A percentile compares a stretch with the other conserved stretches of the same genome.
Evolutionary conservation across 64 coral and sea anemone genomes (phyloP).

Genomic region (Exaiptasia diaphana): DNA sequence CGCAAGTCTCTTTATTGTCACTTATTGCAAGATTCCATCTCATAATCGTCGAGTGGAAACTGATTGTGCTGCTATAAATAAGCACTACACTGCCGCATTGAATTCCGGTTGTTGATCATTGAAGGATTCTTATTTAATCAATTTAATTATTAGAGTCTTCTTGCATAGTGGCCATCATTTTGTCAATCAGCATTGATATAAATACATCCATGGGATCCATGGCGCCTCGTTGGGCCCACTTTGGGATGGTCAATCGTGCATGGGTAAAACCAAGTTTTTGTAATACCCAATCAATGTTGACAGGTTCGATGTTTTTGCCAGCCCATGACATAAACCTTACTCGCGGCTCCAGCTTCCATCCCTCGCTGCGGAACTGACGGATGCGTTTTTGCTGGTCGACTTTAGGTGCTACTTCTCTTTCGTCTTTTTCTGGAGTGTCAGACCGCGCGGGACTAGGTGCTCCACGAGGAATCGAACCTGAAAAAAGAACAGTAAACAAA

Average conservation of each 20-base stretch:
- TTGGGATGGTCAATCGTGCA: conserved; percentile 90
- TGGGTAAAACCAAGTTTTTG: conserved; percentile 92
- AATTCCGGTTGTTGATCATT: too few relatives aligned
- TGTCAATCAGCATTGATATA: conserved; percentile 80
- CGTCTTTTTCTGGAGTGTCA: conserved; percentile 45
- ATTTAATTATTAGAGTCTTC: conserved; percentile 13
- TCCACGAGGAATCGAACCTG: conserved; percentile 75
- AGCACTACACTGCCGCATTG: too few relatives aligned
- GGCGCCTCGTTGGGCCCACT: conserved; percentile 94
- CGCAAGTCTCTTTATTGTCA: too few relatives aligned
- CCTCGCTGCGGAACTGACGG: conserved; percentile 94
- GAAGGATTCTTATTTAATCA: too few relatives aligned
- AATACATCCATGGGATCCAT: conserved; percentile 98
- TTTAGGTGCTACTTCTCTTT: conserved; percentile 70
- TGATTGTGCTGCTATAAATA: too few relatives aligned
- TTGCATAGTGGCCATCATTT: conserved; percentile 82
- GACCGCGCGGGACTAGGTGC: conserved; percentile 29
- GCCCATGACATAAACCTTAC: conserved; percentile 97
- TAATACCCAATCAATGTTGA: conserved; percentile 97
- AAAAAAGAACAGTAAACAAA: neutral
- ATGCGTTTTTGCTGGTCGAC: conserved; percentile 66
- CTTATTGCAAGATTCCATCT: too few relatives aligned
- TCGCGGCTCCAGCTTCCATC: conserved; percentile 91
- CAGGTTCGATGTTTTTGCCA: conserved; percentile 87
- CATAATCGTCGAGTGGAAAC: too few relatives aligned